Evolutionary conservation across 2,888 invertebrate genomes (phyloP), one percentile per base, ranked within the genome.

Genomic region (Eumacrocentrus americanus): DNA sequence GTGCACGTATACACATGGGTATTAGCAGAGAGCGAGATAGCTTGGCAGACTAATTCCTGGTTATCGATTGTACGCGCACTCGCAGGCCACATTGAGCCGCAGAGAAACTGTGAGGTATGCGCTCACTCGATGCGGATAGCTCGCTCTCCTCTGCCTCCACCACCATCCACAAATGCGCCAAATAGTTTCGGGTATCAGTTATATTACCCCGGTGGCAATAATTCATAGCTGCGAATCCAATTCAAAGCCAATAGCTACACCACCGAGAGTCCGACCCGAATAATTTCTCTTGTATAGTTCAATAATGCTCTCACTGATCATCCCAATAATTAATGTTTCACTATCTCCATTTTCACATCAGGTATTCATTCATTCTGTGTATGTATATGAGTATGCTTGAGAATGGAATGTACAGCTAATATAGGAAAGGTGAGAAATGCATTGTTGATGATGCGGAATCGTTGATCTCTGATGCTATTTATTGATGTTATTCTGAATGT

Each of bases 31-130:
- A 22, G 51, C 42, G 64, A 62, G 72, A 70, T 67, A 69, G 69
- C 69, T 70, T 69, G 68, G 70, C 71, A 70, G 69, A 72, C 70
- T 73, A 71, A 73, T 73, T 73, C 70, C 67, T 69, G 65, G 70
- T 68, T 73, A 73, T 73, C 72, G 73, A 73, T 73, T 73, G 66
- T 70, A 72, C 67, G 68, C 68, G 69, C 48, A 47, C 57, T 56
- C 50, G 46, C 40, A 48, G 40, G 44, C 44, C 46, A 54, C 18
- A 29, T 52, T 42, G 52, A 60, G 60, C 54, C 60, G 38, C 54
- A 40, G 40, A 54, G 46, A 48, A 55, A 60, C 60, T 48, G n/a
- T n/a, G 54, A 54, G 60, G 60, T 60, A 60, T 60, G 60, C 25
- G 54, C 23, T 60, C 48, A 55, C 50, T 47, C 60, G 54, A 60